These are phyloP conservation scores for Dicaeum eximium DNA, from an alignment of 2,113 vertebrate species.

Conservation along the genomic window DNA sequence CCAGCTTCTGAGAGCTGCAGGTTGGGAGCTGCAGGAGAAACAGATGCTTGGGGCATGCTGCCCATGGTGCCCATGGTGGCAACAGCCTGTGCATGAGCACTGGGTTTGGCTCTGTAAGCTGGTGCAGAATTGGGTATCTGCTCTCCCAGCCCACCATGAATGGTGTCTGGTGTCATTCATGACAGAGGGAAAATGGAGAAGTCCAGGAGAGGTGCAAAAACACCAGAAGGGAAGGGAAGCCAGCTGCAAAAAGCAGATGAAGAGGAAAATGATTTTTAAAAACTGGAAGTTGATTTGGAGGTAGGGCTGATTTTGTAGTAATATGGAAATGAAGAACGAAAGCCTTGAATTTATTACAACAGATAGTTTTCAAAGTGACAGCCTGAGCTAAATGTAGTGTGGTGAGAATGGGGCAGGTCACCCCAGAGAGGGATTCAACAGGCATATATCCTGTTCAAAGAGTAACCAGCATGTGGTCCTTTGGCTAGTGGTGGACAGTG, in stretches of 20 bases:
- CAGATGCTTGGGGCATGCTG: no score
- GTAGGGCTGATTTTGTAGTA: not conserved
- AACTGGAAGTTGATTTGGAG: not conserved
- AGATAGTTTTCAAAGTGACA: not conserved
- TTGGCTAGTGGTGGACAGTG: not conserved
- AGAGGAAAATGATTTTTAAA: not conserved
- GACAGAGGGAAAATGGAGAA: not conserved
- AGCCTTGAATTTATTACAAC: not conserved
- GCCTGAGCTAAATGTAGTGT: not conserved
- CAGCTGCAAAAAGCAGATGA: not conserved
- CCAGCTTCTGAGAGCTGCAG: not conserved
- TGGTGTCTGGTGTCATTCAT: accelerated
- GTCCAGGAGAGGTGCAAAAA: not conserved
- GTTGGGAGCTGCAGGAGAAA: accelerated
- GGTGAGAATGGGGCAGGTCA: not conserved
- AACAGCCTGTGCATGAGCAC: accelerated
- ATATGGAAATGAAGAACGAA: not conserved
- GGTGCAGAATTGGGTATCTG: not conserved
- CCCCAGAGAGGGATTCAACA: not conserved
- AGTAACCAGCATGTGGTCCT: not conserved
- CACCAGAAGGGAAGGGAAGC: not conserved
- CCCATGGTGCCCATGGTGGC: accelerated
- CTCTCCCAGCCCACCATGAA: not conserved
- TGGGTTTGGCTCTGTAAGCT: not conserved
- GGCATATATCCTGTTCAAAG: not conserved